A percentile compares a stretch with the other conserved stretches of the same genome.
phyloP scores from a whole-genome alignment of 2,113 vertebrate species.

The Cyprinodon brontotheroides region DNA sequence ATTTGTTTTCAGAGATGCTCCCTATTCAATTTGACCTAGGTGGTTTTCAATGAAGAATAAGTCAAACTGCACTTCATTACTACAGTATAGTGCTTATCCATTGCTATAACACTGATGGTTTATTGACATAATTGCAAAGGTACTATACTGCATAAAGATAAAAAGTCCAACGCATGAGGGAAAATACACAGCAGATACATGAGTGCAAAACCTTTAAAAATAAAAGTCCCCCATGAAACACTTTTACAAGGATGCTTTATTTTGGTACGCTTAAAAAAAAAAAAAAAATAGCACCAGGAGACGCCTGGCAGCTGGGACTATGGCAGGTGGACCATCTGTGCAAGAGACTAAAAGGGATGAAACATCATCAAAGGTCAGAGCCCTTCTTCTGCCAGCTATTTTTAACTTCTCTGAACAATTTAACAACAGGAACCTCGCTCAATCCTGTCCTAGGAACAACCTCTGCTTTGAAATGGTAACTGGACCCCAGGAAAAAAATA shows the following conservation, averaged over 20 bases:
- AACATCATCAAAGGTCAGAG: constrained; percentile 52
- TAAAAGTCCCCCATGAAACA: not conserved
- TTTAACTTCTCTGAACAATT: constrained; percentile 52
- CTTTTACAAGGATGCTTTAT: not conserved
- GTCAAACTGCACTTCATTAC: no score
- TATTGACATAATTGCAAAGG: no score
- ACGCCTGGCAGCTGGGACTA: constrained; percentile 26
- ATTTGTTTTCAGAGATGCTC: no score
- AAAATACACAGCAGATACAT: not conserved
- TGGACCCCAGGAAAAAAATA: not conserved
- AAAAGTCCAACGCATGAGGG: not conserved
- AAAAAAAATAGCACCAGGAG: constrained; percentile 5
- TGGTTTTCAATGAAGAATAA: no score
- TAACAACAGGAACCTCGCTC: constrained; percentile 50
- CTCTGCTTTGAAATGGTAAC: constrained; percentile 4
- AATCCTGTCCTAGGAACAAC: constrained; percentile 33
- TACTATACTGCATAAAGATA: not conserved
- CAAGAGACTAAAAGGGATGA: constrained; percentile 40
- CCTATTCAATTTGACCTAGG: no score
- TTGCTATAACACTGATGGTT: no score
- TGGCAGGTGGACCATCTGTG: constrained; percentile 40
- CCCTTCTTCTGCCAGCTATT: constrained; percentile 54
- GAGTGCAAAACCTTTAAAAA: not conserved
- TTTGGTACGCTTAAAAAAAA: not conserved
- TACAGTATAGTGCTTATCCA: no score